Evolutionary conservation across 2,113 vertebrate species (phyloP), one percentile per base, ranked within the genome.

Genomic region (Castor canadensis): DNA sequence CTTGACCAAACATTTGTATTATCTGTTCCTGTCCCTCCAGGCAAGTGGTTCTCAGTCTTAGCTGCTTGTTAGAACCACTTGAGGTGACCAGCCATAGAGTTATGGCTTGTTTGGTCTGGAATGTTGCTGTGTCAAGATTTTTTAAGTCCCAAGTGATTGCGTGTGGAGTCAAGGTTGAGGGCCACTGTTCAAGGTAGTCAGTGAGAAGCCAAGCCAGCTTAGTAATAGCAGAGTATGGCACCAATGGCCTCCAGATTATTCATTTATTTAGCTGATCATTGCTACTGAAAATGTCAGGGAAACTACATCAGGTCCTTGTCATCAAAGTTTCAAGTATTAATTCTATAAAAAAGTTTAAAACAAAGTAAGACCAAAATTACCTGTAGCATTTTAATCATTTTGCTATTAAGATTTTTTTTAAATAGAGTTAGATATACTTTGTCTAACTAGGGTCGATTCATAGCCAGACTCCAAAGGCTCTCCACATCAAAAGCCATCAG

Each of bases 261-360:
- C 20, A 0, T 56, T 45, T 40, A 30, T 52, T 73, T 35, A 38
- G 45, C 66, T 54, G 5, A 69, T 19, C 9, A 20, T 72, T 43
- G 67, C 81, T 64, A 11, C n/a, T 95, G 15, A 67, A 94, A 47
- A 43, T 38, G 66, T 62, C 84, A 72, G 84, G n/a, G 35, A 81
- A 81, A 71, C 16, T 9, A 10, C 0, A 16, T n/a, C 58, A 80
- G 64, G 47, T 38, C 64, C 56, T 83, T 87, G 2, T 84, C 52
- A 49, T 54, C 80, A 75, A 62, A 83, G 69, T 71, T 89, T 60
- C 4, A 58, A 49, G 92, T 89, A 80, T 40, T 9, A 32, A 56
- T 84, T 91, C 47, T 66, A 28, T 79, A 16, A 43, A 54, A 82
- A 81, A 40, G 4, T 64, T 71, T 58, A 82, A 72, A 89, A 64